Conservation (phyloP, 2,888 invertebrate species). For the Stenolophus ochropezus region DNA sequence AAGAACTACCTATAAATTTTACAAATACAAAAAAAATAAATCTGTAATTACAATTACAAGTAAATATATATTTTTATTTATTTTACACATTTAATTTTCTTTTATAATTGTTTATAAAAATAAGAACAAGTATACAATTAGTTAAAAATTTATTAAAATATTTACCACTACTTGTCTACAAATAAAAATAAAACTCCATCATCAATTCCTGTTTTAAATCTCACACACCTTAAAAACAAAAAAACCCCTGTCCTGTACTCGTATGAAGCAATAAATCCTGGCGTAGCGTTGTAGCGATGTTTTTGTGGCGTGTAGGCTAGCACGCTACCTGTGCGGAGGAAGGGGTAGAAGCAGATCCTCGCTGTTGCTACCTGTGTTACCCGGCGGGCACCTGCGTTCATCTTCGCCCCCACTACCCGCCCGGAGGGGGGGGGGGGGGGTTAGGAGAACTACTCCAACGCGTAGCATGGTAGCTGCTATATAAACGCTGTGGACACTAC, state of each 20-base stretch:
- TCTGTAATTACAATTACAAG: no score
- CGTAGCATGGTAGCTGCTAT: constrained; percentile 38
- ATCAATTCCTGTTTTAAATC: neutral
- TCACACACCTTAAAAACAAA: neutral
- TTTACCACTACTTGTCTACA: neutral
- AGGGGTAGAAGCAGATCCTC: constrained; percentile 32
- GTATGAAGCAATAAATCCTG: constrained; percentile 25
- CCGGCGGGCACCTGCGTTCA: constrained; percentile 46
- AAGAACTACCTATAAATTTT: no score
- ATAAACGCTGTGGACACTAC: neutral
- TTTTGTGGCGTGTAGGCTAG: constrained; percentile 29
- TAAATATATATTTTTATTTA: no score
- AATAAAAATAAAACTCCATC: neutral
- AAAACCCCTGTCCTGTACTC: neutral
- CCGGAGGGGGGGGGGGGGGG: neutral
- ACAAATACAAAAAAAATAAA: no score
- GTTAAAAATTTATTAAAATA: no score
- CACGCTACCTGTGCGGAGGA: constrained; percentile 44
- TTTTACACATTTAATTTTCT: no score
- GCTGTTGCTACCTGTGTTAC: constrained; percentile 58
- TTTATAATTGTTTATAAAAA: no score
- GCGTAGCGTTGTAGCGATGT: neutral
- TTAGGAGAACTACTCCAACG: neutral
- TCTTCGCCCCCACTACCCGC: constrained; percentile 17
- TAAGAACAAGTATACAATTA: no score